These are phyloP conservation scores for Calycopis cecrops DNA, from an alignment of 1,140 invertebrate species.

Conservation along the genomic window DNA sequence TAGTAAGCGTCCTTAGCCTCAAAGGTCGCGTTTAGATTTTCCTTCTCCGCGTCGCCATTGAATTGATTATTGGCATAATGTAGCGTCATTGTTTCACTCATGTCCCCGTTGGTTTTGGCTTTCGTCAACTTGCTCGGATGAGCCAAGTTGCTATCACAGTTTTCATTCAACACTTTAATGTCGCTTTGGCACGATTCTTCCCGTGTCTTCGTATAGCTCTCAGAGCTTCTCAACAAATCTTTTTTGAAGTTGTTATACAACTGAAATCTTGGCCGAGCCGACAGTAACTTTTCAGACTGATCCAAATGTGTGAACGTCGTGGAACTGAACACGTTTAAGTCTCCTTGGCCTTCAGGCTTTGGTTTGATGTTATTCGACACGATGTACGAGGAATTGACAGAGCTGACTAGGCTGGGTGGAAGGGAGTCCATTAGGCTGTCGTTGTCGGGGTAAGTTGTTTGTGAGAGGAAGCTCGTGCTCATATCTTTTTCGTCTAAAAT, in stretches of 20 bases:
- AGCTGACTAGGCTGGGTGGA: conserved; percentile 62
- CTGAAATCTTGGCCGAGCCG: conserved; percentile 48
- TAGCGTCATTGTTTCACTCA: conserved; percentile 59
- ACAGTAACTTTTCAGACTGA: conserved; percentile 56
- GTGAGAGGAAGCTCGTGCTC: conserved; percentile 72
- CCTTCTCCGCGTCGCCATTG: conserved; percentile 56
- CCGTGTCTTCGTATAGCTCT: conserved; percentile 59
- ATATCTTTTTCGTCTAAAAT: conserved; percentile 73
- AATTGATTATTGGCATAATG: conserved; percentile 54
- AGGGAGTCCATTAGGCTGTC: conserved; percentile 67
- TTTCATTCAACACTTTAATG: conserved; percentile 56
- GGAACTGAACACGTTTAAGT: conserved; percentile 69
- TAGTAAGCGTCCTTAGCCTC: conserved; percentile 61
- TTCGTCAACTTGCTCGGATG: conserved; percentile 35
- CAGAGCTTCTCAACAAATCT: conserved; percentile 48
- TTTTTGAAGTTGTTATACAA: conserved; percentile 59
- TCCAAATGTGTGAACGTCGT: conserved; percentile 68
- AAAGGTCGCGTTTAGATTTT: conserved; percentile 54
- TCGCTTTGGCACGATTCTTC: conserved; percentile 65
- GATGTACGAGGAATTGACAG: conserved; percentile 64
- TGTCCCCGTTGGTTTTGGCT: conserved; percentile 43
- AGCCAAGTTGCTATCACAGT: conserved; percentile 45
- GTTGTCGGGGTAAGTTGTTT: conserved; percentile 67
- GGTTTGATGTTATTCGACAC: conserved; percentile 51
- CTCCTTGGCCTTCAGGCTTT: conserved; percentile 46